phyloP scores from a whole-genome alignment of 2,113 vertebrate species.

The Canis aureus region DNA sequence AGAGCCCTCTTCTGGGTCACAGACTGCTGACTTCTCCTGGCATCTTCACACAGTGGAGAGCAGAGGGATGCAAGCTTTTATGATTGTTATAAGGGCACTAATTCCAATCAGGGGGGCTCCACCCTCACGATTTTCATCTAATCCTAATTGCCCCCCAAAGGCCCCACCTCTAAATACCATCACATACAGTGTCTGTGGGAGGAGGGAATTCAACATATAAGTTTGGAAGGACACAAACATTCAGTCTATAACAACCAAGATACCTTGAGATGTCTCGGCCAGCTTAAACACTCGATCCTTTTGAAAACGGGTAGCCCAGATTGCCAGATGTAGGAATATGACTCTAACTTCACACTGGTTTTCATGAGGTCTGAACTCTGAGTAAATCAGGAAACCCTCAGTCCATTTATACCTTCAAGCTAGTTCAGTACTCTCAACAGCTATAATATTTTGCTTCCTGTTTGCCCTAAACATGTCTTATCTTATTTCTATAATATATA shows the following conservation, averaged over 20 bases:
- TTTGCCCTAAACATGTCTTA: neutral
- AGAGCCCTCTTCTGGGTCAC: neutral
- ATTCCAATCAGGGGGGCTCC: neutral
- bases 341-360: neutral
- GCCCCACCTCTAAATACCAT: neutral
- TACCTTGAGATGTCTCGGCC: neutral
- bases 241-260: neutral
- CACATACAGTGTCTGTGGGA: too few relatives aligned
- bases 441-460: neutral
- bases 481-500: neutral
- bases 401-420: neutral
- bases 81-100: neutral
- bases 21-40: neutral
- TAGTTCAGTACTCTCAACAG: neutral
- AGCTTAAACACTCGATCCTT: neutral
- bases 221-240: neutral
- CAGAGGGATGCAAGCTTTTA: neutral
- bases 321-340: neutral
- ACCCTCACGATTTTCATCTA: neutral
- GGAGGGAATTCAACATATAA: neutral
- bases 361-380: neutral
- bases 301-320: neutral
- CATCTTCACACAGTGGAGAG: neutral
- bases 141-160: neutral
- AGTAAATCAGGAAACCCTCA: neutral